Evolutionary conservation across 2,888 invertebrate genomes (phyloP).

Genomic region (Patella caerulea): DNA sequence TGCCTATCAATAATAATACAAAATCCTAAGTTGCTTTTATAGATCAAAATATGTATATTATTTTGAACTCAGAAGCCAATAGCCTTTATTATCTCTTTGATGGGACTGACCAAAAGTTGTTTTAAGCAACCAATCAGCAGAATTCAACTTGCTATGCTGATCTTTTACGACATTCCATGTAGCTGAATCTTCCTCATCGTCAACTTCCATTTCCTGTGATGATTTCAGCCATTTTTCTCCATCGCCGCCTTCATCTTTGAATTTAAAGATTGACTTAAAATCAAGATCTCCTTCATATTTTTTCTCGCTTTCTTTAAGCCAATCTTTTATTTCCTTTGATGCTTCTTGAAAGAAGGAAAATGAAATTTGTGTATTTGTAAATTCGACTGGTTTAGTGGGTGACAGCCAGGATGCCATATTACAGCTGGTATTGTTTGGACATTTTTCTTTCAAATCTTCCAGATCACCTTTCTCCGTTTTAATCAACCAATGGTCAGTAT

Average conservation of each 20-base stretch:
- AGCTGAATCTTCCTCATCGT: not conserved
- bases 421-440: not conserved
- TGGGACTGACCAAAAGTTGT: constrained; percentile 1
- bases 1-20: no score
- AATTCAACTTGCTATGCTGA: constrained; percentile 19
- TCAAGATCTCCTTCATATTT: not conserved
- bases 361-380: not conserved
- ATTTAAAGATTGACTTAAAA: constrained; percentile 3
- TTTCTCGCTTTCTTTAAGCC: not conserved
- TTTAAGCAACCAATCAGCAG: constrained; percentile 27
- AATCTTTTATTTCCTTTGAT: not conserved
- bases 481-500: constrained; percentile 14
- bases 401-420: not conserved
- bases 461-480: constrained; percentile 17
- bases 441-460: constrained; percentile 22
- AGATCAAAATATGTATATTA: no score
- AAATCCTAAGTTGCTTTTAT: no score
- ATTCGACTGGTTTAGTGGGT: not conserved
- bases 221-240: constrained; percentile 20
- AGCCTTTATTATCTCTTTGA: not conserved
- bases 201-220: not conserved
- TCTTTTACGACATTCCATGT: constrained; percentile 17
- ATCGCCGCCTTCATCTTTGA: constrained; percentile 9
- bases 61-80: not conserved
- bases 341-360: not conserved